Evolutionary conservation across 1,140 invertebrate species (phyloP), one percentile per base, ranked within the genome.

Genomic region (Drosophila rhopaloa): DNA sequence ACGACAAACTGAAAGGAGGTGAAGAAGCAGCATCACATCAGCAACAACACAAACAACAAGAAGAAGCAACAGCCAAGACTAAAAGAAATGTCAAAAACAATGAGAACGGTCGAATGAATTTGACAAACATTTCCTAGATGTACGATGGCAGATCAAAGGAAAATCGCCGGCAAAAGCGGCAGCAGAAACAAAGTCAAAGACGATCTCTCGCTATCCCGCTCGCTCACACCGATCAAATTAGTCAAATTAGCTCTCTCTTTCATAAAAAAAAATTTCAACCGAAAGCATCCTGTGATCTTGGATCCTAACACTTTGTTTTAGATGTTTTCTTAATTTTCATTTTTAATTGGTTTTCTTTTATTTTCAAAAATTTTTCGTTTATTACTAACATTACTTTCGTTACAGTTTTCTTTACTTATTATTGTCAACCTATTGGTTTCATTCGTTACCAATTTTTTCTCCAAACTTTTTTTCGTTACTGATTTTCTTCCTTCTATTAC

Each of bases 91-190:
- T 91, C 89, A 91, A 89, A 91, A 91, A 83, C 79, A 80, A 89
- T 91, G 89, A 91, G 76, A 79, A 91, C 90, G 89, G 89, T 91
- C 84, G 73, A 91, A 76, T 89, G 89, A 81, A 82, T 89, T 91
- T 91, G 89, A 91, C 88, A 91, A 91, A 91, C 88, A 88, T 91
- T 91, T 91, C 88, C 88, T 91, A 91, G 88, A 91, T 91, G 83
- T 74, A 77, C 82, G 88, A 83, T 91, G 88, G 88, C 88, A 91
- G 88, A 91, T 91, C 89, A 91, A 91, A 91, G 89, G 53, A 62
- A 73, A 54, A 56, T 55, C 73, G 65, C 56, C 68, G 58, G 40
- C 59, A 51, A 27, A 27, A 53, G 50, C 73, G 40, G 29, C 56
- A 59, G 38, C 58, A 62, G 76, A 44, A 55, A 66, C 60, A 58